Conservation (phyloP, 1,140 invertebrate species). For the Diachasmimorpha longicaudata region DNA sequence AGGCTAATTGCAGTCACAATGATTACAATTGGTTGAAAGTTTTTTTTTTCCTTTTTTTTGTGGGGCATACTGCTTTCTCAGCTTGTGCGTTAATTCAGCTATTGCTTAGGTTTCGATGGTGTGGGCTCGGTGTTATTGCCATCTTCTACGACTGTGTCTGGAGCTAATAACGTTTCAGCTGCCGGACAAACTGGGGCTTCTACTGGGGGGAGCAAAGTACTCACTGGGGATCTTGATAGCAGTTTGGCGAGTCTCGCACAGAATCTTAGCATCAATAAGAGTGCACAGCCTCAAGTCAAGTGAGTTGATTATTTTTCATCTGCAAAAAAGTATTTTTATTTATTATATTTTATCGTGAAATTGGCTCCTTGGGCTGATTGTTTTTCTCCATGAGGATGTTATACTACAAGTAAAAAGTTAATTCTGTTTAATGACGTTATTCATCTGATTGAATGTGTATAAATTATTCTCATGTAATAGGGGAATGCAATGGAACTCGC, state of each 20-base stretch:
- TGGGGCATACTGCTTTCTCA: conserved; percentile 2
- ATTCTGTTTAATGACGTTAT: too few relatives aligned
- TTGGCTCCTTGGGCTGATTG: too few relatives aligned
- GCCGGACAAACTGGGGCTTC: conserved; percentile 60
- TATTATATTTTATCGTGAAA: too few relatives aligned
- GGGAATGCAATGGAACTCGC: conserved; percentile 85
- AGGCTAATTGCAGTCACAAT: neutral
- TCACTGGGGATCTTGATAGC: conserved; percentile 91
- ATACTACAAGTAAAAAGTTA: too few relatives aligned
- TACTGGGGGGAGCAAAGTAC: conserved; percentile 70
- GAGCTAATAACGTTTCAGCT: conserved; percentile 49
- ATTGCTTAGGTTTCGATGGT: conserved; percentile 71
- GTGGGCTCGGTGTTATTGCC: conserved; percentile 76
- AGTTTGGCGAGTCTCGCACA: conserved; percentile 88
- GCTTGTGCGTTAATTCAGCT: conserved; percentile 37
- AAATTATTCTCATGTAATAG: conserved; percentile 44
- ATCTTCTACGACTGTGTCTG: conserved; percentile 48
- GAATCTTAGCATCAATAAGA: conserved; percentile 90
- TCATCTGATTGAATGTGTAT: neutral
- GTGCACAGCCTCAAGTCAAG: conserved; percentile 73
- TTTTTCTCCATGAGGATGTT: too few relatives aligned
- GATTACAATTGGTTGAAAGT: neutral
- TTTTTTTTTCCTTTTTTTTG: conserved; percentile 1
- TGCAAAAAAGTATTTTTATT: neutral
- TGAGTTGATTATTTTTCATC: conserved; percentile 59